Evolutionary conservation across 1,140 invertebrate genomes (phyloP).

Genomic region (Drosophila orena): DNA sequence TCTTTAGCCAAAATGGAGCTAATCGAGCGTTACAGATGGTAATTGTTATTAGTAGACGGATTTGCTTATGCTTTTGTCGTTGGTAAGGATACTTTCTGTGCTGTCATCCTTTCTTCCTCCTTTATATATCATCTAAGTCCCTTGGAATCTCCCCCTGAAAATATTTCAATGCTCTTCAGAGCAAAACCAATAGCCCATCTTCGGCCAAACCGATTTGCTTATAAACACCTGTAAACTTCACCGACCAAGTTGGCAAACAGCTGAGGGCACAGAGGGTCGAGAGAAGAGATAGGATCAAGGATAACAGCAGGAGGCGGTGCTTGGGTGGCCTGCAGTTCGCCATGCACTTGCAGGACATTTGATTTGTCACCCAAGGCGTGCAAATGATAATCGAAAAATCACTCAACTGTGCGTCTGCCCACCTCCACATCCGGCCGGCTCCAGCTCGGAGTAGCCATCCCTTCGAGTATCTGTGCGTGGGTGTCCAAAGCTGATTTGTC

Average conservation of each 20-base stretch:
- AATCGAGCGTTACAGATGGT: too few relatives aligned
- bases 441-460: neutral
- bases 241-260: constrained; percentile 35
- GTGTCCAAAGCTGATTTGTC: constrained; percentile 76
- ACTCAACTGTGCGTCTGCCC: constrained; percentile 73
- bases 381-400: constrained; percentile 83
- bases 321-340: constrained; percentile 46
- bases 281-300: neutral
- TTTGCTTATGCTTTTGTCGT: neutral
- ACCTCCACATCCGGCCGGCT: constrained; percentile 1
- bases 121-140: too few relatives aligned
- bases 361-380: constrained; percentile 82
- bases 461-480: constrained; percentile 27
- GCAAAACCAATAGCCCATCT: neutral
- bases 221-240: constrained; percentile 67
- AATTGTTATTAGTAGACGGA: too few relatives aligned
- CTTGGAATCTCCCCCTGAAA: neutral
- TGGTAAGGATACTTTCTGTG: neutral
- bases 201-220: constrained; percentile 33
- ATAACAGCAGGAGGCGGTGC: neutral
- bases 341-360: constrained; percentile 75
- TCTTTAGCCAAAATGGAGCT: too few relatives aligned
- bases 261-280: neutral
- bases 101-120: too few relatives aligned
- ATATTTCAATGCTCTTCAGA: neutral